Conservation (phyloP, 1,140 invertebrate species). For the Agrypnia vestita region DNA sequence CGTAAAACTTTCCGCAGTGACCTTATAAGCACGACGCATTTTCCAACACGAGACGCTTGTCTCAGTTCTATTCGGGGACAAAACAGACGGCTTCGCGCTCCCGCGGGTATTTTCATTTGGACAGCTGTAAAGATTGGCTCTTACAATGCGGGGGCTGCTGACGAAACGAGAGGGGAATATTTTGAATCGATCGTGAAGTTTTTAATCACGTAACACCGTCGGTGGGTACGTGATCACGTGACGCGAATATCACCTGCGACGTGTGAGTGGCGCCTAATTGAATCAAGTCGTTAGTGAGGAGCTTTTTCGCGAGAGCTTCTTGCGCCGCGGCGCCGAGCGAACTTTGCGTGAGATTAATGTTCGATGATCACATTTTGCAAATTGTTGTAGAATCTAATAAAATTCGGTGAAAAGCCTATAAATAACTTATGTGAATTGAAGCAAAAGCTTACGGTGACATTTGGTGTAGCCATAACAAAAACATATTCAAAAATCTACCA, state of each 20-base stretch:
- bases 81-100: neutral
- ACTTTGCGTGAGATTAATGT: too few species aligned
- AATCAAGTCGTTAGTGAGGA: constrained; percentile 57
- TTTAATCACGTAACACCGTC: constrained; percentile 55
- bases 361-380: too few species aligned
- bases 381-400: too few species aligned
- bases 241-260: constrained; percentile 51
- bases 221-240: constrained; percentile 28
- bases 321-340: neutral
- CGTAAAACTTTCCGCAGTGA: too few species aligned
- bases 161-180: constrained; percentile 55
- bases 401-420: too few species aligned
- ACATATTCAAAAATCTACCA: too few species aligned
- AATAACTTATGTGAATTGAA: too few species aligned
- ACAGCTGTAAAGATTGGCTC: neutral
- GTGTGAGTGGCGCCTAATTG: constrained; percentile 53
- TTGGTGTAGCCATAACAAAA: too few species aligned
- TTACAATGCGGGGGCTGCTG: constrained; percentile 1
- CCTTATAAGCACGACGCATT: too few species aligned
- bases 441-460: too few species aligned
- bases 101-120: neutral
- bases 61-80: too few species aligned
- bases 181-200: constrained; percentile 59
- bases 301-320: neutral
- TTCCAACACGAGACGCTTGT: too few species aligned